These are phyloP conservation scores for Penaeus vannamei DNA, from an alignment of 1,140 invertebrate genomes.

Conservation along the genomic window DNA sequence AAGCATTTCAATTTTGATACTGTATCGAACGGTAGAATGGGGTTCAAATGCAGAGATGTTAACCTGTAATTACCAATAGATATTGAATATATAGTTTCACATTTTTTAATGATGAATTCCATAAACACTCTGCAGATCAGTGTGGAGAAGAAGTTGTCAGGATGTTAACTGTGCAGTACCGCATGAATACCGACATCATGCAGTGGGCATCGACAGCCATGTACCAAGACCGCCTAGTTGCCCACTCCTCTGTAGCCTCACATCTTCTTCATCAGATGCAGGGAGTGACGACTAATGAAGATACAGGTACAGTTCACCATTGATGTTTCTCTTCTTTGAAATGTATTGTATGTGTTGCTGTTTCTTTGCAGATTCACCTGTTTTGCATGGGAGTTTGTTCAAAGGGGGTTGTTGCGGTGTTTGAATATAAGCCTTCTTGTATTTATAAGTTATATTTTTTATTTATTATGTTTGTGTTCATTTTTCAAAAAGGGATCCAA, in stretches of 20 bases:
- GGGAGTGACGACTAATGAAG: constrained; percentile 71
- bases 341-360: neutral
- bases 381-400: no score
- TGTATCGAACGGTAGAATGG: no score
- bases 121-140: constrained; percentile 67
- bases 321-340: neutral
- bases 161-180: constrained; percentile 77
- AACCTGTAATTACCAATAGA: no score
- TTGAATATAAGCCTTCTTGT: neutral
- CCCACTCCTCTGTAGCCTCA: constrained; percentile 68
- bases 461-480: neutral
- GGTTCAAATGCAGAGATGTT: no score
- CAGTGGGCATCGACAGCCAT: constrained; percentile 75
- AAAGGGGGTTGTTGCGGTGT: neutral
- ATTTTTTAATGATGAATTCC: neutral
- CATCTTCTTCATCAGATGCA: constrained; percentile 75
- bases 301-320: constrained; percentile 69
- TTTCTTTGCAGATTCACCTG: neutral
- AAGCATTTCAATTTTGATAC: no score
- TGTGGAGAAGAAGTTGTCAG: constrained; percentile 72
- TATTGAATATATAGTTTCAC: neutral
- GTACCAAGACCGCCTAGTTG: constrained; percentile 73
- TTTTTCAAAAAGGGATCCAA: neutral
- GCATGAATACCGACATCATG: constrained; percentile 79
- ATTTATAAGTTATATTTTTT: no score